Evolutionary conservation across 2,888 invertebrate genomes (phyloP), one percentile per base, ranked within the genome.

Genomic region (Tryphoninae sp.): DNA sequence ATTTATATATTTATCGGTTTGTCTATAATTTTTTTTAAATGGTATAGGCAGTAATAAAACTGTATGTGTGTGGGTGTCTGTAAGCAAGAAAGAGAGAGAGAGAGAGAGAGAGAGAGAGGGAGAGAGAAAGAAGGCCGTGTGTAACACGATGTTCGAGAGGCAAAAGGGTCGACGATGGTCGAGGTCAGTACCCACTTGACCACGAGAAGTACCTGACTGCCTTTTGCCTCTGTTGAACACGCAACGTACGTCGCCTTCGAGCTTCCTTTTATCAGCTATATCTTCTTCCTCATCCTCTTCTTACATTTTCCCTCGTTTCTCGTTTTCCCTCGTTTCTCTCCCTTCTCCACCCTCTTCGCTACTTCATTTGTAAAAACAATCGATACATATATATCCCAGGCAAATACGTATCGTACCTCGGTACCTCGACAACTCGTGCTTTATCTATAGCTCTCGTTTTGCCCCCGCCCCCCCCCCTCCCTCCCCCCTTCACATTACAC

Each of bases 111-210:
- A 59, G 33, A 40, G 68, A 42, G 40, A 59, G 59, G 22, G 13
- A 23, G 72, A 65, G 45, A 23, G 51, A 53, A 65, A 69, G 62
- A 71, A 61, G 67, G 51, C 13, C 45, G 26, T 40, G 65, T 45
- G 42, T 76, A 55, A 71, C 67, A 71, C 74, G 78, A 69, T 81
- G 76, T 75, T 62, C 67, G 69, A 74, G 76, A 45, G 76, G 79
- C 80, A 80, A 82, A 83, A 82, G 80, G 83, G 75, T 77, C 83
- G 77, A 79, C 81, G 83, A 85, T 83, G 80, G 80, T 83, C 83
- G 84, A 84, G 85, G 85, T 85, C 85, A 84, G 85, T 83, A 85
- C 65, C 80, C 85, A 83, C 84, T 85, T 84, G 84, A 85, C 85
- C 85, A 85, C 84, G 82, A 75, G 69, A 81, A 77, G 77, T 82